Evolutionary conservation across 2,113 vertebrate genomes (phyloP).

Genomic region (Petromus typicus): DNA sequence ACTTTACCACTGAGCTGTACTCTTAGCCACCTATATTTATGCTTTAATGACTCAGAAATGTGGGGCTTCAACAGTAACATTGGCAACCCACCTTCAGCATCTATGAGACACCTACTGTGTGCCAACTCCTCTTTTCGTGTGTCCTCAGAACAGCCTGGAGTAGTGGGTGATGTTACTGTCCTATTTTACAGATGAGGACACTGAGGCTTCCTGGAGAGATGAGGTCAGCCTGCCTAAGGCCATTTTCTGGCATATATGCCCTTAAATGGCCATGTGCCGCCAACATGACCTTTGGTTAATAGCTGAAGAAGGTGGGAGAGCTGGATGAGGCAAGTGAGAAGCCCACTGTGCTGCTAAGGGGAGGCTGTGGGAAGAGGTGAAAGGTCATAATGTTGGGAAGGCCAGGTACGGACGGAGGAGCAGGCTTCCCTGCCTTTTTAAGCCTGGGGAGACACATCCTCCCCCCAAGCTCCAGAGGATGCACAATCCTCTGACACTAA

Average conservation of each 20-base stretch:
- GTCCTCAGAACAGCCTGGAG: neutral
- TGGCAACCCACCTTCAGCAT: neutral
- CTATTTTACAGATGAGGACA: neutral
- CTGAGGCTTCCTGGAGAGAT: neutral
- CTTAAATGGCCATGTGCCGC: neutral
- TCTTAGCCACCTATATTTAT: neutral
- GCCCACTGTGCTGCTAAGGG: neutral
- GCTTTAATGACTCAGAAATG: neutral
- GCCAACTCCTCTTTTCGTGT: neutral
- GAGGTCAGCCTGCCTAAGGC: neutral
- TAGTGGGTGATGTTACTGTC: neutral
- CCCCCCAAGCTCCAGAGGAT: no score
- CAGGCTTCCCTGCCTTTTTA: neutral
- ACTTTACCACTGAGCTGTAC: neutral
- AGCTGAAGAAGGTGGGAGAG: neutral
- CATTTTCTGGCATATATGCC: neutral
- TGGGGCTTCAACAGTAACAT: neutral
- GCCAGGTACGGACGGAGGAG: neutral
- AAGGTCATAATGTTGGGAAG: neutral
- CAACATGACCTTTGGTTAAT: slow-evolving; percentile 36
- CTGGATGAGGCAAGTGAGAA: slow-evolving; percentile 12
- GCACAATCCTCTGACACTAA: neutral
- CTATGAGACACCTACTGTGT: neutral
- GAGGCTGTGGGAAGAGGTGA: neutral
- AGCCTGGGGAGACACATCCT: neutral